phyloP scores from a whole-genome alignment of 2,113 vertebrate species.

The Herpailurus yagouaroundi region DNA sequence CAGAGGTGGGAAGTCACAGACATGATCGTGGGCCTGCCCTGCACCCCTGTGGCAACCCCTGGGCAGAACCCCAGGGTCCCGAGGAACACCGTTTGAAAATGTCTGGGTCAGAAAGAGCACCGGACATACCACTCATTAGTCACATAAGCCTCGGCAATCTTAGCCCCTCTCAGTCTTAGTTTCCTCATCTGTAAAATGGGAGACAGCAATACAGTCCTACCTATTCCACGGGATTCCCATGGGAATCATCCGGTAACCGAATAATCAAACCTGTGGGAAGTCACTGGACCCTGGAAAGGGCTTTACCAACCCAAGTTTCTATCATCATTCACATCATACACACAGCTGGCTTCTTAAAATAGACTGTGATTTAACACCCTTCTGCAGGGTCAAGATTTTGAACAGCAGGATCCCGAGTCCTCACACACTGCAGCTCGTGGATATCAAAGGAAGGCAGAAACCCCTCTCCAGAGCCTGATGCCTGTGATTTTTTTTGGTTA shows the following conservation, averaged over 20 bases:
- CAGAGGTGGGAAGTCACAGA: not conserved
- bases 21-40: not conserved
- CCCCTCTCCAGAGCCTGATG: not conserved
- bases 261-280: not conserved
- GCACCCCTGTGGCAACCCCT: too few species aligned
- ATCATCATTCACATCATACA: not conserved
- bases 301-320: accelerated
- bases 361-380: not conserved
- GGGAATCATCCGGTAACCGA: not conserved
- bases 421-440: not conserved
- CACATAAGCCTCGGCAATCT: not conserved
- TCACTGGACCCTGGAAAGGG: not conserved
- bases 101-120: not conserved
- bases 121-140: not conserved
- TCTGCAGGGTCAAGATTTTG: not conserved
- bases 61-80: not conserved
- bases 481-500: not conserved
- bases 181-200: not conserved
- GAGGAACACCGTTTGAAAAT: not conserved
- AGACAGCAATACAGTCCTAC: not conserved
- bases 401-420: not conserved
- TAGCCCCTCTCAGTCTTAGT: not conserved
- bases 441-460: not conserved
- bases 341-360: not conserved
- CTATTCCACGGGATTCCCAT: not conserved